phyloP scores from a whole-genome alignment of 2,113 vertebrate species.

The Oreochromis spilurus region DNA sequence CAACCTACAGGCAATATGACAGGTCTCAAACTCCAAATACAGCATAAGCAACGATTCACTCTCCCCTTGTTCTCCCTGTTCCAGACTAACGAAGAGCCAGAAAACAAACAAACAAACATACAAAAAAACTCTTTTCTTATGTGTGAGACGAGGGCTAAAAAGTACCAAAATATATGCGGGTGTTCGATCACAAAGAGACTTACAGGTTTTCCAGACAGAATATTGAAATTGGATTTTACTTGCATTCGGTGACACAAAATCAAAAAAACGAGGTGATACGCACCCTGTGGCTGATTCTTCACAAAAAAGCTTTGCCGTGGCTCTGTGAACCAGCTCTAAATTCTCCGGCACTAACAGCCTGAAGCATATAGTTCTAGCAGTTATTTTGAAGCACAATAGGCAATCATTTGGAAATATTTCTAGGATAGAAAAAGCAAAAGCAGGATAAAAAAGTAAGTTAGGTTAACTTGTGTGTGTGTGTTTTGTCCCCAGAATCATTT shows the following conservation, averaged over 20 bases:
- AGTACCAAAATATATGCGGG: background rate
- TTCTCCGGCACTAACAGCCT: background rate
- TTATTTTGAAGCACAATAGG: background rate
- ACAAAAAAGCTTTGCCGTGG: background rate
- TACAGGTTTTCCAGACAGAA: background rate
- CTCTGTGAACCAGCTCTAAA: background rate
- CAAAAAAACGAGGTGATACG: background rate
- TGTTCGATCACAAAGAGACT: background rate
- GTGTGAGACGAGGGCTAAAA: background rate
- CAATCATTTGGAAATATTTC: conserved; percentile 9
- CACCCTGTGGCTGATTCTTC: background rate
- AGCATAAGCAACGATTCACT: background rate
- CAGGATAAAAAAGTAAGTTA: background rate
- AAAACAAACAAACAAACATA: background rate
- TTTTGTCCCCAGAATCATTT: background rate
- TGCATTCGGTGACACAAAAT: background rate
- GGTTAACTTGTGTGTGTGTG: background rate
- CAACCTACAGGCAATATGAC: background rate
- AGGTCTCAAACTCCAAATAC: background rate
- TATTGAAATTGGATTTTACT: background rate
- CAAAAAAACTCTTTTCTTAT: background rate
- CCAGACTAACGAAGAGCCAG: background rate
- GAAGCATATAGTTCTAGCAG: background rate
- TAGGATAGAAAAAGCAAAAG: background rate
- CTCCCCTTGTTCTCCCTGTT: background rate